A percentile compares a stretch with the other conserved stretches of the same genome.
Conservation (phyloP, 2,797 vertebrate species). For the Poecilia picta region DNA sequence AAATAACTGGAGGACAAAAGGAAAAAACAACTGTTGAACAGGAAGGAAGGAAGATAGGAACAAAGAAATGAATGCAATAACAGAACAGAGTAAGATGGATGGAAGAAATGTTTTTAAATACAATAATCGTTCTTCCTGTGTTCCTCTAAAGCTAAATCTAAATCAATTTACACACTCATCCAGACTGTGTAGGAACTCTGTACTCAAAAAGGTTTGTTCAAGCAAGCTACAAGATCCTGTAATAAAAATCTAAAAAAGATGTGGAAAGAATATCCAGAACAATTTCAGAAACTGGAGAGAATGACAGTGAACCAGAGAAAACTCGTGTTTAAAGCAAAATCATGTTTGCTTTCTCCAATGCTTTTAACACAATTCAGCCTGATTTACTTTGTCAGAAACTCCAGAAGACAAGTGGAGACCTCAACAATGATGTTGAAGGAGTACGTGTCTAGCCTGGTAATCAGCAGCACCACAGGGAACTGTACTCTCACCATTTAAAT, state of each 20-base stretch:
- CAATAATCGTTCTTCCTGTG: neutral
- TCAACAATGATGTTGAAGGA: neutral
- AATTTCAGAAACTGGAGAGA: neutral
- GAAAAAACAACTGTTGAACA: neutral
- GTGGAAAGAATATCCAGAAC: neutral
- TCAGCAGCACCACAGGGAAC: neutral
- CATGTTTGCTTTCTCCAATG: neutral
- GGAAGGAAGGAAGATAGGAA: neutral
- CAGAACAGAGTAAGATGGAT: neutral
- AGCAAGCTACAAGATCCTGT: neutral
- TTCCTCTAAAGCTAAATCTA: too few species aligned
- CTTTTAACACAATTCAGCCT: neutral
- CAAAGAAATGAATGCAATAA: neutral
- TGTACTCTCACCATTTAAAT: neutral
- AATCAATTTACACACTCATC: neutral
- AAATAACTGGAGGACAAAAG: neutral
- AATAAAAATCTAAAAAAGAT: neutral
- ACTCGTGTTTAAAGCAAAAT: neutral
- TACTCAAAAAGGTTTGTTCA: neutral
- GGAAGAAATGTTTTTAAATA: neutral
- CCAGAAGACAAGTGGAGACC: neutral
- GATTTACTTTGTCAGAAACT: neutral
- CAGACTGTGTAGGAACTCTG: neutral
- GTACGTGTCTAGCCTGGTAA: neutral
- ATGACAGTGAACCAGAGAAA: neutral